Conservation (phyloP, 2,797 vertebrate genomes). For the Clarias laeviceps region DNA sequence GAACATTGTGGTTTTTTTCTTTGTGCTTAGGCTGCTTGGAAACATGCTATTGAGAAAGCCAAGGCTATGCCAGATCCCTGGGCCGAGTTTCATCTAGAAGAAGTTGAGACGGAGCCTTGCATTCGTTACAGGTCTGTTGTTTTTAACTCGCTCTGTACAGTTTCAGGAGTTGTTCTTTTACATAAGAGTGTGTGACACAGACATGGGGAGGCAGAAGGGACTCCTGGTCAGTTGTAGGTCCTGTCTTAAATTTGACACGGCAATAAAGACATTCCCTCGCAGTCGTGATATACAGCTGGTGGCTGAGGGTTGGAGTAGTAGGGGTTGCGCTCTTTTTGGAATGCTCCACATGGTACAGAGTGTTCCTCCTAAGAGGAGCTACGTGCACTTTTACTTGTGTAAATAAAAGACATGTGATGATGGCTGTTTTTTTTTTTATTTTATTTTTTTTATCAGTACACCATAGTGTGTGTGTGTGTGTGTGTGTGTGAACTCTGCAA, state of each 20-base stretch:
- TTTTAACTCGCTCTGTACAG: not conserved
- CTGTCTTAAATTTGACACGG: slow-evolving; percentile 64
- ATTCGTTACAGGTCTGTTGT: slow-evolving; percentile 81
- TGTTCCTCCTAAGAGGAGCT: slow-evolving; percentile 8
- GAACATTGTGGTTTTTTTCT: slow-evolving; percentile 24
- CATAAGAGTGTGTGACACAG: not conserved
- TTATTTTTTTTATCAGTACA: not conserved
- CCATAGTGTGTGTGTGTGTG: not conserved
- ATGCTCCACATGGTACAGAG: slow-evolving; percentile 49
- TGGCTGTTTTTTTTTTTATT: not conserved
- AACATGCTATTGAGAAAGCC: slow-evolving; percentile 91
- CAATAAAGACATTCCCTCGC: slow-evolving; percentile 44
- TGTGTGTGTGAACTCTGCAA: no score
- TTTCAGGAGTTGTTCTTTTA: not conserved
- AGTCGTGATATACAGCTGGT: slow-evolving; percentile 25
- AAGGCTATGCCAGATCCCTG: slow-evolving; percentile 96
- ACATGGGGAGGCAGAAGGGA: not conserved
- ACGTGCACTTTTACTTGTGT: slow-evolving; percentile 27
- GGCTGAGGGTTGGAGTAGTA: not conserved
- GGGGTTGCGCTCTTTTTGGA: slow-evolving; percentile 34
- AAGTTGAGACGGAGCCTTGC: slow-evolving; percentile 84
- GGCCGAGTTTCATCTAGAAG: slow-evolving; percentile 96
- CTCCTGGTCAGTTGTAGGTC: no score
- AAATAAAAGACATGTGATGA: slow-evolving; percentile 46
- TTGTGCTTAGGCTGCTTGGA: slow-evolving; percentile 85